Conservation (phyloP, 2,888 invertebrate species). For the Pharmacophagus antenor region DNA sequence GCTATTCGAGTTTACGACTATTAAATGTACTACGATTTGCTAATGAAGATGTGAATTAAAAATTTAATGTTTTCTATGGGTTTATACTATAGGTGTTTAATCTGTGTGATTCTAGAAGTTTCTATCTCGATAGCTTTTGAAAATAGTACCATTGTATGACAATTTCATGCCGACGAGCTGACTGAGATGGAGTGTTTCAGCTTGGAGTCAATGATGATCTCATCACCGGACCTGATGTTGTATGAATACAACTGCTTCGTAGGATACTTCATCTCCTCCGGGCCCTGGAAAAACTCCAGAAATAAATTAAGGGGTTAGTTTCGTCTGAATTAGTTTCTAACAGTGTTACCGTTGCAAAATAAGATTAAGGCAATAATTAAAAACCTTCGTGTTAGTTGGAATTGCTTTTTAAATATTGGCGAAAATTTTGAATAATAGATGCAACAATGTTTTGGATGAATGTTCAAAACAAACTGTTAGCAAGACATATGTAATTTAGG, state of each 20-base stretch:
- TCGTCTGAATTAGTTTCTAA: slow-evolving; percentile 7
- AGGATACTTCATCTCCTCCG: slow-evolving; percentile 94
- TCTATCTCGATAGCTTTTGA: slow-evolving; percentile 22
- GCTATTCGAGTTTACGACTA: neutral
- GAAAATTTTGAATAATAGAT: too few species aligned
- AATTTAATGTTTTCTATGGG: slow-evolving; percentile 13
- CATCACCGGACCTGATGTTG: slow-evolving; percentile 93
- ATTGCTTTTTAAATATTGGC: too few species aligned
- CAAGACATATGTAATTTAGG: too few species aligned
- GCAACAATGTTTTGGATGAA: too few species aligned
- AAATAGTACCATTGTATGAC: neutral
- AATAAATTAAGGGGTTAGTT: slow-evolving; percentile 28
- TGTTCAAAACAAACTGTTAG: too few species aligned
- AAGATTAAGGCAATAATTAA: too few species aligned
- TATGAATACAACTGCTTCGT: slow-evolving; percentile 95
- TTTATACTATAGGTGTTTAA: slow-evolving; percentile 24
- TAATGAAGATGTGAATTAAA: neutral
- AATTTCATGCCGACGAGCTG: slow-evolving; percentile 50
- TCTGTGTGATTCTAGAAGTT: neutral
- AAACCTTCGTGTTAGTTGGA: too few species aligned
- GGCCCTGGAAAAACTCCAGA: slow-evolving; percentile 75
- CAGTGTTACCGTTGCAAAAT: too few species aligned
- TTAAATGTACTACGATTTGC: neutral
- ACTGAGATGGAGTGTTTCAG: slow-evolving; percentile 76
- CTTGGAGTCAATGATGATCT: slow-evolving; percentile 93